Percentiles rank a stretch among this genome's conserved stretches.
phyloP scores from a whole-genome alignment of 92 coral and sea anemone species.

The Scolanthus callimorphus region DNA sequence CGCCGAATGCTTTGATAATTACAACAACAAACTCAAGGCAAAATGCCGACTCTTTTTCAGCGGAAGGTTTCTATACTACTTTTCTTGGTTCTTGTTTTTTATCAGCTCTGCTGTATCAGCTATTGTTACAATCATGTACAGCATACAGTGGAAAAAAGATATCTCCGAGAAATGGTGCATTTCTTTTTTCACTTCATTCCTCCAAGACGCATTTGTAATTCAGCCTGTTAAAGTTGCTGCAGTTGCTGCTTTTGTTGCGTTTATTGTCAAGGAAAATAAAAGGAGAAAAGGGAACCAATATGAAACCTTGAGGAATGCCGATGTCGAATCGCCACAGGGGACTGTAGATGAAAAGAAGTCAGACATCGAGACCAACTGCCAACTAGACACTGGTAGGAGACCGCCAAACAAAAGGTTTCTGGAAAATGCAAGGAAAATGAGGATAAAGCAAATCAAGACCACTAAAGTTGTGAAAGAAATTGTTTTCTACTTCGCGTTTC shows the following conservation, averaged over 20 bases:
- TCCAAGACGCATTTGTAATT: constrained; percentile 71
- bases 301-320: constrained; percentile 14
- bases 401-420: constrained; percentile 42
- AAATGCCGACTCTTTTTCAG: constrained; percentile 6
- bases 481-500: constrained; percentile 51
- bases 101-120: constrained; percentile 40
- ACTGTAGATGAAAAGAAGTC: not conserved
- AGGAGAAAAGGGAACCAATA: constrained; percentile 24
- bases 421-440: constrained; percentile 48
- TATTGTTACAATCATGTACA: constrained; percentile 63
- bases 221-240: constrained; percentile 76
- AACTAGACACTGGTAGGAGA: not conserved
- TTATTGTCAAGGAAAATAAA: constrained; percentile 49
- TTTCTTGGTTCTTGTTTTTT: constrained; percentile 63
- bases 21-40: not conserved
- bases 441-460: constrained; percentile 73
- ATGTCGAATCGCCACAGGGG: not conserved
- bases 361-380: not conserved
- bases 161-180: constrained; percentile 80
- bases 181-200: constrained; percentile 73
- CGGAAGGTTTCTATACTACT: constrained; percentile 26
- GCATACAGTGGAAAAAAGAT: constrained; percentile 83
- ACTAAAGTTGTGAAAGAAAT: constrained; percentile 61
- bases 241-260: constrained; percentile 55
- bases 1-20: constrained; percentile 16